These are phyloP conservation scores for Allobates femoralis DNA, from an alignment of 2,797 vertebrate species.

Conservation along the genomic window DNA sequence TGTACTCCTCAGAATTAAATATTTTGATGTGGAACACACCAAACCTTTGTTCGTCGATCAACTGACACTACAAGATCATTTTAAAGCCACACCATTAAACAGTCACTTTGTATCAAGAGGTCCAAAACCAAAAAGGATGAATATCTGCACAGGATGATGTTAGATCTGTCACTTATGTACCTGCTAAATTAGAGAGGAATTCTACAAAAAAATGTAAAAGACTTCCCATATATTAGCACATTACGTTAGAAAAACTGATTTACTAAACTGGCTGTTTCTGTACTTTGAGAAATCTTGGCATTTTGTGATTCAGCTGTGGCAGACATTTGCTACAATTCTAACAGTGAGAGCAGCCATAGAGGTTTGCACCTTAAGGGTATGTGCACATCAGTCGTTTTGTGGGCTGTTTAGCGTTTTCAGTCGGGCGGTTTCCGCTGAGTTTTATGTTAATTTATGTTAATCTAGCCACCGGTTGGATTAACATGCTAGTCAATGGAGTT, in stretches of 20 bases:
- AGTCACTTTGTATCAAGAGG: background rate
- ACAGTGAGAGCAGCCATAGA: background rate
- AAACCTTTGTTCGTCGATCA: background rate
- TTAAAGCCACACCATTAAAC: background rate
- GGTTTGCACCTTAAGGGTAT: too few species aligned
- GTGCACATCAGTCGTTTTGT: too few species aligned
- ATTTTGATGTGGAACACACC: background rate
- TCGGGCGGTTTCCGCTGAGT: too few species aligned
- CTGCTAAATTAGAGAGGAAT: background rate
- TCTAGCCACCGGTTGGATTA: too few species aligned
- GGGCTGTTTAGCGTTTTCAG: too few species aligned
- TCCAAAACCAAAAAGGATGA: background rate
- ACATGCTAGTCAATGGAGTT: too few species aligned
- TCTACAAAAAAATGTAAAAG: background rate
- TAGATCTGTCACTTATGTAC: background rate
- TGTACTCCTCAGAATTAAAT: background rate
- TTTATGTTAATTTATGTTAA: too few species aligned
- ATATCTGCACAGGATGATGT: background rate
- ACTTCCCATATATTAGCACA: background rate
- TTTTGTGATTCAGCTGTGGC: background rate
- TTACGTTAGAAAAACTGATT: background rate
- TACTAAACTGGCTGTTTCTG: background rate
- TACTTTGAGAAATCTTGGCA: background rate
- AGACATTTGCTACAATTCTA: background rate
- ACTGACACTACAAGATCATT: background rate